These are phyloP conservation scores for Protobothrops mucrosquamatus DNA, from an alignment of 2,113 vertebrate genomes.

Conservation along the genomic window DNA sequence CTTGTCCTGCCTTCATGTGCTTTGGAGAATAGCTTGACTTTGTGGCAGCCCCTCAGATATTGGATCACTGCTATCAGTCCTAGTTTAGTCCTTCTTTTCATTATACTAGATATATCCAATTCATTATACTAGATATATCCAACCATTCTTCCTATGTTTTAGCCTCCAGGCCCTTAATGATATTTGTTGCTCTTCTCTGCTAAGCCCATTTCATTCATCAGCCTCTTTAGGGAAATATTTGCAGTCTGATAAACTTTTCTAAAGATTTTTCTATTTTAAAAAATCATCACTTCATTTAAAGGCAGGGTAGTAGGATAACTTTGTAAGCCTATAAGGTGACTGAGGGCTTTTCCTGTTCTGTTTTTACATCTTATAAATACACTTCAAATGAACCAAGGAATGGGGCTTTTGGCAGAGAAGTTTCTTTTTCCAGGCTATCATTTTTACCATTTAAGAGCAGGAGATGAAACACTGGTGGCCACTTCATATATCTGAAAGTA, in stretches of 20 bases:
- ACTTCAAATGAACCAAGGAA: neutral
- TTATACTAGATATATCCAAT: neutral
- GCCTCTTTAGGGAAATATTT: neutral
- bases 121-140: neutral
- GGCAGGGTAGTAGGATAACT: neutral
- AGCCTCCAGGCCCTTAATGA: neutral
- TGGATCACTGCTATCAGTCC: neutral
- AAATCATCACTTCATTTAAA: neutral
- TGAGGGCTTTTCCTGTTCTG: neutral
- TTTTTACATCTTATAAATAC: neutral
- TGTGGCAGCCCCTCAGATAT: neutral
- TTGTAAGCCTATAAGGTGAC: neutral
- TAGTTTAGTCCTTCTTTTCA: neutral
- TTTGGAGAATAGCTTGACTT: neutral
- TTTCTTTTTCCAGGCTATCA: neutral
- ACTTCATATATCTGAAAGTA: neutral
- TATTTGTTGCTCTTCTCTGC: neutral
- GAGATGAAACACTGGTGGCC: neutral
- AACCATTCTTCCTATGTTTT: neutral
- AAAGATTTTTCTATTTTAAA: neutral
- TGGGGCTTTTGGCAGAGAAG: neutral
- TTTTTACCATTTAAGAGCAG: neutral
- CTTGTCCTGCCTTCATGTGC: neutral
- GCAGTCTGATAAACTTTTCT: neutral
- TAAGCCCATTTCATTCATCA: neutral